Evolutionary conservation across 2,797 vertebrate genomes (phyloP), one percentile per base, ranked within the genome.

Genomic region (Enoplosus armatus): DNA sequence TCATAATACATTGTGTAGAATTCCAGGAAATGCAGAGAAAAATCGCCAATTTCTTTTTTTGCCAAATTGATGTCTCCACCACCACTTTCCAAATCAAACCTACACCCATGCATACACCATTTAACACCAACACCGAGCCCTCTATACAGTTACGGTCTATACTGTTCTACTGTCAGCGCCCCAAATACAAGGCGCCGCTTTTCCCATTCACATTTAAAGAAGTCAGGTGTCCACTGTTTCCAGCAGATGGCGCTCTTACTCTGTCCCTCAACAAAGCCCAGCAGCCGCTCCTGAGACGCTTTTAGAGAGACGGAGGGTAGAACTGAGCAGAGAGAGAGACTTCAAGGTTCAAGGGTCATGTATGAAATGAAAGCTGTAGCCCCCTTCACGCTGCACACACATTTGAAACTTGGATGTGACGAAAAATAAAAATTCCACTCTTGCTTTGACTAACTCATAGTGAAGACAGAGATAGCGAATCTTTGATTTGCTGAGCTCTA

Each of bases 241-340:
- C 68, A 70, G 41, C 29, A 71, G 68, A 60, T 71, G 31, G 55
- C 31, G n/a, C n/a, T 37, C 16, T 27, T 14, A 27, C 16, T 47
- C 27, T 48, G 53, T 58, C 39, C 33, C 6, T 26, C 12, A 15
- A 11, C 31, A 15, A 37, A 24, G 9, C 14, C 16, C 27, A 31
- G 4, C 31, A 51, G 6, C 4, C 20, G 3, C 22, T n/a, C 11
- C 33, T 15, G 33, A 3, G 12, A 16, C 18, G 31, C 12, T 37
- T 16, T 10, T 16, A 50, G 31, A 35, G 15, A 29, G 3, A 67
- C 9, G 24, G 24, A 22, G 2, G 6, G 14, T 5, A 24, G 14
- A 20, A 5, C 4, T 47, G 6, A 63, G 5, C 29, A 35, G 39
- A 26, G 24, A 27, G 24, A 27, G 5, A 50, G n/a, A 24, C 48